Percentiles rank a stretch among this genome's conserved stretches.
phyloP scores from a whole-genome alignment of 2,797 vertebrate genomes.

The Phoeniculus purpureus region DNA sequence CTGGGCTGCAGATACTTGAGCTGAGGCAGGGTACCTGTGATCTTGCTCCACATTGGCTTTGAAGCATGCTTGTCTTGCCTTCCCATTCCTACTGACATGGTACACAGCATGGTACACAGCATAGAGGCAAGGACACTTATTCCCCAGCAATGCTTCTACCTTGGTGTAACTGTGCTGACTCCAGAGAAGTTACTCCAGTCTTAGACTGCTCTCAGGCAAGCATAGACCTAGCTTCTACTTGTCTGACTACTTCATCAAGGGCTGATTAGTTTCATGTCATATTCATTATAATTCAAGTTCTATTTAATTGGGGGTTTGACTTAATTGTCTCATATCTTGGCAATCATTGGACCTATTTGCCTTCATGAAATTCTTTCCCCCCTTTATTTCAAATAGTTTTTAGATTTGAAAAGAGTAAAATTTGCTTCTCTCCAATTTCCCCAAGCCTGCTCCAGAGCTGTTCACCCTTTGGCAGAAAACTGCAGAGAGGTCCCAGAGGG shows the following conservation, averaged over 20 bases:
- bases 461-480: not conserved
- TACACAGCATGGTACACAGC: accelerated
- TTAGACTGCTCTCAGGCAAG: not conserved
- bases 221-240: not conserved
- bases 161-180: not conserved
- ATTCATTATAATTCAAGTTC: not conserved
- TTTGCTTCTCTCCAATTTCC: not conserved
- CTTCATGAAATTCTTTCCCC: not conserved
- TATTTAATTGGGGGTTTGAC: not conserved
- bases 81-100: accelerated
- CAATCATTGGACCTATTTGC: not conserved
- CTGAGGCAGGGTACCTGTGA: not conserved
- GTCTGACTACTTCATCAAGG: not conserved
- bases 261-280: not conserved
- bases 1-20: not conserved
- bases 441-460: not conserved
- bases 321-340: not conserved
- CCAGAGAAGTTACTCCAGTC: not conserved
- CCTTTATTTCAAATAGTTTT: not conserved
- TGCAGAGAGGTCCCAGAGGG: not conserved
- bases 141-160: not conserved
- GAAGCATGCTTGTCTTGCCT: not conserved
- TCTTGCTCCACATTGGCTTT: not conserved
- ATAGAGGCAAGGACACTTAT: not conserved
- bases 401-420: not conserved